Evolutionary conservation across 2,797 vertebrate species (phyloP).

Genomic region (Enteromius argenteus): DNA sequence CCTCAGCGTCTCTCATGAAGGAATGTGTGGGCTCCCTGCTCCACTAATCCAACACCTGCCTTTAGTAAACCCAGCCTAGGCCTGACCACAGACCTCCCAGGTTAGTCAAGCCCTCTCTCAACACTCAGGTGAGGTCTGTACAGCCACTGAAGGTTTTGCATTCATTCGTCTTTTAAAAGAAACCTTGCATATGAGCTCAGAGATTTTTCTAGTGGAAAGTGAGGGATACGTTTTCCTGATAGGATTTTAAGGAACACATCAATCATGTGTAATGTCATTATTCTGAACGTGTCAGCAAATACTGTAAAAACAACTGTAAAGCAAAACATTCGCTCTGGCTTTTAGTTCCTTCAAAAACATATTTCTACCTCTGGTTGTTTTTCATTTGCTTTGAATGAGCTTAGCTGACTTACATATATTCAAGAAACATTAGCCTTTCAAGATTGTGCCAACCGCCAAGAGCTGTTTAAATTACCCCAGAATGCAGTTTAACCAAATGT

Average conservation of each 20-base stretch:
- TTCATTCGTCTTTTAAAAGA: constrained; percentile 4
- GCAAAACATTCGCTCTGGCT: constrained; percentile 43
- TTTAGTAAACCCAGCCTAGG: constrained; percentile 48
- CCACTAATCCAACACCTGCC: constrained; percentile 55
- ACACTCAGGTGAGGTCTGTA: constrained; percentile 48
- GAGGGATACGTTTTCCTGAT: constrained; percentile 25
- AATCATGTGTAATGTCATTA: constrained; percentile 45
- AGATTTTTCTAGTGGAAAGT: constrained; percentile 1
- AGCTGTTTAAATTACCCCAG: constrained; percentile 55
- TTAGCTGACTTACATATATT: constrained; percentile 6
- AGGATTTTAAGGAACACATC: constrained; percentile 35
- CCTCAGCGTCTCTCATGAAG: constrained; percentile 30
- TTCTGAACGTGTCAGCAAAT: constrained; percentile 31
- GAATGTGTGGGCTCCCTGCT: constrained; percentile 45
- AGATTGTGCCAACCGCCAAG: constrained; percentile 10
- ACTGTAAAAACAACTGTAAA: constrained; percentile 41
- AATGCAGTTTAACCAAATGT: constrained; percentile 55
- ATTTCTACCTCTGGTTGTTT: constrained; percentile 30
- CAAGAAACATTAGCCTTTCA: constrained; percentile 33
- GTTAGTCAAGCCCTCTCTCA: constrained; percentile 31
- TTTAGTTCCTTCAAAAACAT: constrained; percentile 40
- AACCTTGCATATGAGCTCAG: background rate
- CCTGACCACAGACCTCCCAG: constrained; percentile 46
- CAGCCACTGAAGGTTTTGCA: constrained; percentile 27
- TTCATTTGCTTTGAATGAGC: constrained; percentile 25